Conservation (phyloP, 2,888 invertebrate species). For the Rotaria macrura region DNA sequence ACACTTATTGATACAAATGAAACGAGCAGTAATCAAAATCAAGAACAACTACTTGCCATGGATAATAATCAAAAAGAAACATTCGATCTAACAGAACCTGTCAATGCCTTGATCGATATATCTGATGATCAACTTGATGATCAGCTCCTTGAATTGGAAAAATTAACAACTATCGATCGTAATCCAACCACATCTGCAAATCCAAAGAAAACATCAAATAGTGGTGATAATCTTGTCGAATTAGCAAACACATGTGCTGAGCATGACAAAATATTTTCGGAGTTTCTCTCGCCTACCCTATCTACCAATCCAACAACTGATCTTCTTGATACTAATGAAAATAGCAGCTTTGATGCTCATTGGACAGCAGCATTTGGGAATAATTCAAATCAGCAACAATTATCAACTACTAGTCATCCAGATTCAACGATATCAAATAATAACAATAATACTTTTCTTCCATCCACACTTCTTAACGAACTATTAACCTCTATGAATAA, state of each 20-base stretch:
- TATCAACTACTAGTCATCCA: not conserved
- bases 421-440: not conserved
- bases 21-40: too few relatives aligned
- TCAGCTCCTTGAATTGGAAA: slow-evolving; percentile 13
- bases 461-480: not conserved
- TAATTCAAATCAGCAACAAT: not conserved
- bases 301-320: not conserved
- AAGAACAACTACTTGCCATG: too few relatives aligned
- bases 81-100: not conserved
- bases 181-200: not conserved
- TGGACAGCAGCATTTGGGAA: slow-evolving; percentile 5
- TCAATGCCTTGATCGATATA: slow-evolving; percentile 1
- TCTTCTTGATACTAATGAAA: not conserved
- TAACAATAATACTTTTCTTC: not conserved
- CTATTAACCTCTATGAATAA: not conserved
- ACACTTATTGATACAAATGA: not conserved
- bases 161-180: slow-evolving; percentile 9
- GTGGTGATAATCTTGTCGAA: not conserved
- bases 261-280: not conserved
- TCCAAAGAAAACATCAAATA: not conserved
- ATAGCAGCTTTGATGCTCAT: not conserved
- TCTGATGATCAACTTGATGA: not conserved
- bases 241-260: not conserved
- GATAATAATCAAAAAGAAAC: not conserved
- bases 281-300: not conserved